Evolutionary conservation across 2,797 vertebrate species (phyloP), one percentile per base, ranked within the genome.

Genomic region (Gambusia yucatana): DNA sequence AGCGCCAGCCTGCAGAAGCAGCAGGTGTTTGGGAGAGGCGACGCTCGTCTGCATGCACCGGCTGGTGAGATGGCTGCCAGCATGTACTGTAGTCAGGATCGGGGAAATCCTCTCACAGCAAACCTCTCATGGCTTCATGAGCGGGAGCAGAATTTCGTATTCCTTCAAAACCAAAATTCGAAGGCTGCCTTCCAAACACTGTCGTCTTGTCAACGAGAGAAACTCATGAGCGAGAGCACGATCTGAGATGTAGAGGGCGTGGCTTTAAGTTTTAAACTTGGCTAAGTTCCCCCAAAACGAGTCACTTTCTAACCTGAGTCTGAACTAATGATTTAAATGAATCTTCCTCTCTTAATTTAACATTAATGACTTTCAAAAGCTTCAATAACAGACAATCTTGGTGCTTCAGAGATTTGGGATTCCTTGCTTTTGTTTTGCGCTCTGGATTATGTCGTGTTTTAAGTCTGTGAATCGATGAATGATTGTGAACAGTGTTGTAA

Each of bases 391-490:
- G 83, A 87, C 85, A 86, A 77, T 86, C 82, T 77, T 80, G 75
- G 80, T 85, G 87, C 83, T 89, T 82, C 75, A 77, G 76, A 82
- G 39, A 86, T 88, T 76, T 59, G 80, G 82, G 79, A 82, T 67
- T 81, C 30, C 16, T 52, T 67, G 22, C 36, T 39, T 52, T 52
- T 74, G 69, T 10, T 86, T 69, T 74, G 80, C 79, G 46, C 80
- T 90, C 72, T 73, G 79, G 78, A 43, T 77, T 87, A 46, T 79
- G 5, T 36, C 6, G 52, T 78, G 84, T 88, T 44, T 93, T 88
- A 89, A 82, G 90, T 89, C 88, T 91, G 84, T 89, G 80, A 92
- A 88, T 87, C 67, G 76, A 85, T 82, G 59, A 13, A 84, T 79
- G 82, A 87, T 89, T 85, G 89, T 91, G 79, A 88, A 86, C 88